Evolutionary conservation across 2,113 vertebrate genomes (phyloP).

Genomic region (Menura novaehollandiae): DNA sequence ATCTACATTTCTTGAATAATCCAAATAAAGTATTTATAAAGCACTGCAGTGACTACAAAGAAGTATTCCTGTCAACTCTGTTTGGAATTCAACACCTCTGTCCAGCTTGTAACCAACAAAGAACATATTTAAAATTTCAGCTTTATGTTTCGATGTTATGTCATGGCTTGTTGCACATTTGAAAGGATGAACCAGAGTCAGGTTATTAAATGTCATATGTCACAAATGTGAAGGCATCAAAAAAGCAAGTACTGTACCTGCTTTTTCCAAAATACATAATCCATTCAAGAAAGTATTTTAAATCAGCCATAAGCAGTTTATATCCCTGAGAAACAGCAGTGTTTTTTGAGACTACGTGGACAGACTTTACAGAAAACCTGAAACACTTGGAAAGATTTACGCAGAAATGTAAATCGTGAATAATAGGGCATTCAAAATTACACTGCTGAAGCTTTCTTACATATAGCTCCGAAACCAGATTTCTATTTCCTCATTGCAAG

Average conservation of each 20-base stretch:
- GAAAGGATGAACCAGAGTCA: neutral
- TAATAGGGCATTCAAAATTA: neutral
- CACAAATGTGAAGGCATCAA: neutral
- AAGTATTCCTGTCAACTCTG: neutral
- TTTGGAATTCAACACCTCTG: neutral
- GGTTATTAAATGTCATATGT: slow-evolving; percentile 35
- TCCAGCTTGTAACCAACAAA: neutral
- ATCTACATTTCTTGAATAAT: neutral
- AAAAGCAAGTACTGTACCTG: neutral
- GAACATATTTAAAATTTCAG: neutral
- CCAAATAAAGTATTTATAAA: neutral
- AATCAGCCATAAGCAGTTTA: neutral
- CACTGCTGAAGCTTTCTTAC: neutral
- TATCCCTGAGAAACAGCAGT: neutral
- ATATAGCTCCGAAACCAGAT: neutral
- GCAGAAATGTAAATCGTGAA: neutral
- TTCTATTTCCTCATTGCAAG: neutral
- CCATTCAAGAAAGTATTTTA: neutral
- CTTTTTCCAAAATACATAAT: neutral
- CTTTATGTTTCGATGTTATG: neutral
- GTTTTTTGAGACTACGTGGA: neutral
- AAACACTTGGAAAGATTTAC: neutral
- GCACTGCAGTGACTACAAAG: neutral
- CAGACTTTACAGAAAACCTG: neutral
- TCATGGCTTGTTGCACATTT: slow-evolving; percentile 24